These are phyloP conservation scores for Cirrhinus mrigala DNA, from an alignment of 2,797 vertebrate genomes.

Conservation along the genomic window DNA sequence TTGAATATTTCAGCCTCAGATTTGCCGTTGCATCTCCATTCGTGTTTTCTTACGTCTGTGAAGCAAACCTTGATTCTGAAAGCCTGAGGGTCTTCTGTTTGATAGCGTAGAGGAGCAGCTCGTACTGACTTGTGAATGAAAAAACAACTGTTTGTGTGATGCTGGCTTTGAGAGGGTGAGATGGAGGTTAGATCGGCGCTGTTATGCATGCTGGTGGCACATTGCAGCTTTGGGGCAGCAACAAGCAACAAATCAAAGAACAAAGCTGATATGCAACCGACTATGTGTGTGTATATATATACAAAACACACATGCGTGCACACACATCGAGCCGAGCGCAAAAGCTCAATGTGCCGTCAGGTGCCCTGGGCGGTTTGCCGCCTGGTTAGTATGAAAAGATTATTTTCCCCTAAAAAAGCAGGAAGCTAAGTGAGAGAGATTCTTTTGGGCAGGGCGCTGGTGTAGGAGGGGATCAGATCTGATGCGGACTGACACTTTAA, in stretches of 20 bases:
- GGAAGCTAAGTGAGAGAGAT: constrained; percentile 78
- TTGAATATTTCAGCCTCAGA: constrained; percentile 6
- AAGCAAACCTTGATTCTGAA: constrained; percentile 26
- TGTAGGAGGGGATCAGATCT: constrained; percentile 66
- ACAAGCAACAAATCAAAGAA: constrained; percentile 37
- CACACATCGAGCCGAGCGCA: not conserved
- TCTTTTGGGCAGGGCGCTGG: constrained; percentile 73
- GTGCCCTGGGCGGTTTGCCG: constrained; percentile 61
- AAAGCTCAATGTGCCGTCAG: constrained; percentile 48
- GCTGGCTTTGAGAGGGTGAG: constrained; percentile 42
- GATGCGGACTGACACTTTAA: constrained; percentile 82
- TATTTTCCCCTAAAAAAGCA: constrained; percentile 69
- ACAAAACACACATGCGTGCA: constrained; percentile 34
- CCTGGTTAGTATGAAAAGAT: constrained; percentile 79
- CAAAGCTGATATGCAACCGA: constrained; percentile 20
- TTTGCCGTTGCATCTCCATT: not conserved
- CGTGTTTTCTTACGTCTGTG: not conserved
- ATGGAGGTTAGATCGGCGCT: constrained; percentile 23
- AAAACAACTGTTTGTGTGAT: constrained; percentile 39
- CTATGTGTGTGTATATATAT: not conserved
- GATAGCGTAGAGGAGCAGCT: constrained; percentile 11
- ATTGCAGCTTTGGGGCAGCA: constrained; percentile 33
- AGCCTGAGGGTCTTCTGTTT: constrained; percentile 45
- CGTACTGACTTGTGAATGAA: constrained; percentile 42
- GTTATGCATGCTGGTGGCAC: constrained; percentile 26